phyloP scores from a whole-genome alignment of 2,113 vertebrate species.

The Phoxinus phoxinus region DNA sequence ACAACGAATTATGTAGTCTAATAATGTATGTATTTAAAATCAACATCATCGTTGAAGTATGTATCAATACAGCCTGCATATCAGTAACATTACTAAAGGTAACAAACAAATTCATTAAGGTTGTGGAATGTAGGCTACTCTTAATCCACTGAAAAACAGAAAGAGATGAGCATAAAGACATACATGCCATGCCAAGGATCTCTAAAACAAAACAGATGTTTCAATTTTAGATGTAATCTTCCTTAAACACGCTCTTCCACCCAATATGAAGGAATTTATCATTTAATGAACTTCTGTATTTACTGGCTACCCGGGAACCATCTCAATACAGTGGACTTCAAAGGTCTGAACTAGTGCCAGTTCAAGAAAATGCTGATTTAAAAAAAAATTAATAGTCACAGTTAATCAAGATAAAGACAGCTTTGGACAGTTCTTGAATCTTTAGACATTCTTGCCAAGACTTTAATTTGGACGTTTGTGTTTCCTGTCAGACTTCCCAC shows the following conservation, averaged over 20 bases:
- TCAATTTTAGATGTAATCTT: constrained; percentile 27
- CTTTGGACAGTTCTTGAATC: not conserved
- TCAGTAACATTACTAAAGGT: not conserved
- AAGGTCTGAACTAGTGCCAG: not conserved
- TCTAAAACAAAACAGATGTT: constrained; percentile 55
- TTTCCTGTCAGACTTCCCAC: not conserved
- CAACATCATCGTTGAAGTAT: not conserved
- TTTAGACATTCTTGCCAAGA: not conserved
- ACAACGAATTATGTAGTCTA: not conserved
- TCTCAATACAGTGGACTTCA: not conserved
- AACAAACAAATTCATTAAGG: not conserved
- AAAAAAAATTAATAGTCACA: not conserved
- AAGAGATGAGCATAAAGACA: constrained; percentile 33
- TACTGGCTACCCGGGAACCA: not conserved
- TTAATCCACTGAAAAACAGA: constrained; percentile 5
- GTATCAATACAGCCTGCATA: not conserved
- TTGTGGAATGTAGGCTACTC: not conserved
- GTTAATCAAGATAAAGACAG: constrained; percentile 1
- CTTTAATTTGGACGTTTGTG: not conserved
- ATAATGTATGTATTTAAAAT: not conserved
- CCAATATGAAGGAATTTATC: not conserved
- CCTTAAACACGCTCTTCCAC: constrained; percentile 9
- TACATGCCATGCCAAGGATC: constrained; percentile 32
- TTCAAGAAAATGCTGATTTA: not conserved
- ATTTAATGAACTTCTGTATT: constrained; percentile 38